Evolutionary conservation across 2,113 vertebrate species (phyloP).

Genomic region (Corvus moneduloides): DNA sequence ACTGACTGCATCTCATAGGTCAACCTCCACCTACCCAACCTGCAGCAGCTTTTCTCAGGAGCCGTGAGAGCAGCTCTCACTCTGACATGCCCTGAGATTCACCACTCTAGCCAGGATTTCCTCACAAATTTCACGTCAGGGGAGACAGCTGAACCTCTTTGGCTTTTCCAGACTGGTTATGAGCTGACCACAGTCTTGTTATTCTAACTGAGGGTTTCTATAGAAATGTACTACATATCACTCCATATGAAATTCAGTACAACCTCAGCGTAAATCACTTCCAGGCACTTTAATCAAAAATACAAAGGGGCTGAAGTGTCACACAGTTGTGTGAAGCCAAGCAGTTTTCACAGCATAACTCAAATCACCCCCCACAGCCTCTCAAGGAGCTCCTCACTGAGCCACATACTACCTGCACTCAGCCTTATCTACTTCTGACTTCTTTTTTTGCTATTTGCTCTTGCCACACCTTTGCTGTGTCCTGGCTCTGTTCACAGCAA

Average conservation of each 20-base stretch:
- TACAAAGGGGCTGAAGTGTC: not conserved
- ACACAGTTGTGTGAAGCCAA: not conserved
- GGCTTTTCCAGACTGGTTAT: not conserved
- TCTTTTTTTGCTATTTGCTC: not conserved
- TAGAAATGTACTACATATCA: not conserved
- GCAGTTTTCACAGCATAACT: not conserved
- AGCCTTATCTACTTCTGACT: not conserved
- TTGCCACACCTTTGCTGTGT: not conserved
- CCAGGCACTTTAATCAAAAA: not conserved
- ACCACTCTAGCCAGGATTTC: not conserved
- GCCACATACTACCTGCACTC: not conserved
- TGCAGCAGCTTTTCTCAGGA: not conserved
- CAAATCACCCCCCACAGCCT: not conserved
- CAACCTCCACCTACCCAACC: not conserved
- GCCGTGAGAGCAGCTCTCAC: rapidly evolving
- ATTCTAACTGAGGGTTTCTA: not conserved
- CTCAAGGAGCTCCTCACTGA: not conserved
- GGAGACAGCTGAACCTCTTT: not conserved
- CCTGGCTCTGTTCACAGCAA: not conserved
- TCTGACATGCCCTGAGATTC: not conserved
- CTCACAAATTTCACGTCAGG: not conserved
- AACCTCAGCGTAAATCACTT: not conserved
- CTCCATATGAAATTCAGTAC: not conserved
- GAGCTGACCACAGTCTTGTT: not conserved
- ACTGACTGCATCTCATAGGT: not conserved